A percentile compares a stretch with the other conserved stretches of the same genome.
phyloP scores from a whole-genome alignment of 2,888 invertebrate genomes.

The Danaus chrysippus region DNA sequence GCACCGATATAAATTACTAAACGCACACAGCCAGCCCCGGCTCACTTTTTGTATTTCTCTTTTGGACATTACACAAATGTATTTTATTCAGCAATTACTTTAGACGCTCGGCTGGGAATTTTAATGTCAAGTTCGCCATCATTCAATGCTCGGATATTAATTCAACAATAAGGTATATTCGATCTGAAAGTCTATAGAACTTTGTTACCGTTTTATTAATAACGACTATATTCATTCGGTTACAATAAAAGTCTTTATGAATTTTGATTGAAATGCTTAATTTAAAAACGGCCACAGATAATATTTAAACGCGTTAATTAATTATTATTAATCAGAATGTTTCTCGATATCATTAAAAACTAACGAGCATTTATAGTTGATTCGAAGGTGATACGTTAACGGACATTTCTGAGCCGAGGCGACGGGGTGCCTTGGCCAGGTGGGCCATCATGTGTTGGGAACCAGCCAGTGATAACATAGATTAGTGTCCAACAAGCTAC shows the following conservation, averaged over 20 bases:
- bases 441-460: slow-evolving; percentile 56
- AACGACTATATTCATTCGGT: neutral
- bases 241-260: neutral
- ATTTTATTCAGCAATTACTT: slow-evolving; percentile 79
- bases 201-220: neutral
- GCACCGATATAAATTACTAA: slow-evolving; percentile 72
- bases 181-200: slow-evolving; percentile 32
- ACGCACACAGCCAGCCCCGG: slow-evolving; percentile 53
- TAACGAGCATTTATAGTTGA: slow-evolving; percentile 5
- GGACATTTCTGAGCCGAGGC: slow-evolving; percentile 36
- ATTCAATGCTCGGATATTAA: slow-evolving; percentile 74
- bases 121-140: slow-evolving; percentile 77
- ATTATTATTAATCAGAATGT: slow-evolving; percentile 3
- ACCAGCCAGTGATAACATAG: slow-evolving; percentile 19
- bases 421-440: slow-evolving; percentile 57
- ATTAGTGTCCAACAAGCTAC: slow-evolving; percentile 18
- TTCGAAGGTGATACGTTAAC: slow-evolving; percentile 15
- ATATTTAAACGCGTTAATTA: slow-evolving; percentile 5
- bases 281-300: neutral
- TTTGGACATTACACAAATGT: slow-evolving; percentile 74
- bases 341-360: neutral
- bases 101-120: slow-evolving; percentile 72
- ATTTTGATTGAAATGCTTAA: neutral
- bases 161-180: slow-evolving; percentile 56
- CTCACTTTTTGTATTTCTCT: slow-evolving; percentile 70